Percentiles rank a stretch among this genome's conserved stretches.
phyloP scores from a whole-genome alignment of 2,113 vertebrate genomes.

The Isichthys henryi region DNA sequence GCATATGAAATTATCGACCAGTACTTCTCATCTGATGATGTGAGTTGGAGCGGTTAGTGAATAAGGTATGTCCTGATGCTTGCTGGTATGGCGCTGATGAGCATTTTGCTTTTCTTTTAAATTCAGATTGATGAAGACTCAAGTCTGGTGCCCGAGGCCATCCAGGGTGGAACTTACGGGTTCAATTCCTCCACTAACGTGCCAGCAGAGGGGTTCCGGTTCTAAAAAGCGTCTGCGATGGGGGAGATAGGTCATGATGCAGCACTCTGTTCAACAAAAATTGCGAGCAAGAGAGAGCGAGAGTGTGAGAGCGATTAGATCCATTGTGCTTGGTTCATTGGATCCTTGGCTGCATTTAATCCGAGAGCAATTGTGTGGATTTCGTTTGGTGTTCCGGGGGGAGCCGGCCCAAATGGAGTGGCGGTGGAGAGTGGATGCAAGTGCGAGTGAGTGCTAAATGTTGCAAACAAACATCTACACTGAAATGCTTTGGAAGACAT shows the following conservation, averaged over 20 bases:
- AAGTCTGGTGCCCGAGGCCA: conserved; percentile 93
- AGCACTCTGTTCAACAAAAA: conserved; percentile 86
- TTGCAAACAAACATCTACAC: conserved; percentile 87
- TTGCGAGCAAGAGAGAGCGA: conserved; percentile 53
- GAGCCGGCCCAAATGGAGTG: conserved; percentile 94
- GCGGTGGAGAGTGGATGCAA: conserved; percentile 99
- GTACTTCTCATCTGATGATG: conserved; percentile 99
- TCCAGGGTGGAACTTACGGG: conserved; percentile 95
- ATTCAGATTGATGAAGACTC: conserved; percentile 94
- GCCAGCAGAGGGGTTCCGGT: conserved; percentile 99
- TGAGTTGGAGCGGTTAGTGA: conserved; percentile 56
- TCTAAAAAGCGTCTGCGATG: conserved; percentile 76
- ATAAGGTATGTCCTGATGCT: background rate
- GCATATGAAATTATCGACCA: conserved; percentile 99
- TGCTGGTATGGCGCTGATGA: background rate
- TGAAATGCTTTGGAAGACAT: conserved; percentile 90
- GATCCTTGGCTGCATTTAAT: conserved; percentile 99
- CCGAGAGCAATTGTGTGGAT: conserved; percentile 93
- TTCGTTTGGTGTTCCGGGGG: conserved; percentile 91
- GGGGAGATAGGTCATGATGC: conserved; percentile 90
- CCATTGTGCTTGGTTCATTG: conserved; percentile 99
- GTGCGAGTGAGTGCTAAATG: conserved; percentile 99
- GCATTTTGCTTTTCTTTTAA: background rate
- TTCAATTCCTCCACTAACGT: conserved; percentile 98
- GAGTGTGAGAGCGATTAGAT: conserved; percentile 87